These are phyloP conservation scores for Diplodus sargus DNA, from an alignment of 2,797 vertebrate species.

Conservation along the genomic window DNA sequence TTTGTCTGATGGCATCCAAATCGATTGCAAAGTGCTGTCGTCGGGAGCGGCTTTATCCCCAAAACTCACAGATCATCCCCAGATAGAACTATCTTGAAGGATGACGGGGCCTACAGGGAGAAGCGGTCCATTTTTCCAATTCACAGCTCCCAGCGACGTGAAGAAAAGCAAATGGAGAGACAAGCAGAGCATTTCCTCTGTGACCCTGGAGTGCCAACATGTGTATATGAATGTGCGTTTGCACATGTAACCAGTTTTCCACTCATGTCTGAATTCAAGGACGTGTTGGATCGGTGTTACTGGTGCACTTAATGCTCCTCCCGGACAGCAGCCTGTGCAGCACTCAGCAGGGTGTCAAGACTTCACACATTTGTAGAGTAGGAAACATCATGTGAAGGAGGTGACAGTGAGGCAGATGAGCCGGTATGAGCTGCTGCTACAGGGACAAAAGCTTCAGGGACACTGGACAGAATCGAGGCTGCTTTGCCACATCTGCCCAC, in stretches of 20 bases:
- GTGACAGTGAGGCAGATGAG: conserved; percentile 55
- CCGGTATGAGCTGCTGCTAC: conserved; percentile 20
- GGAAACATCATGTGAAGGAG: conserved; percentile 47
- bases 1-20: conserved; percentile 6
- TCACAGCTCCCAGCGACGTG: conserved; percentile 72
- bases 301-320: conserved; percentile 51
- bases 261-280: conserved; percentile 29
- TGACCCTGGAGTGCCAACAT: conserved; percentile 13
- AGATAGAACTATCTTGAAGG: conserved; percentile 32
- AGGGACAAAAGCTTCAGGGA: conserved; percentile 54
- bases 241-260: not conserved
- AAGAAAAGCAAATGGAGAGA: conserved; percentile 56
- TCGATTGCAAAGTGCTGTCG: not conserved
- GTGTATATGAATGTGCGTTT: conserved; percentile 20
- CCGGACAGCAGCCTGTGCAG: conserved; percentile 6
- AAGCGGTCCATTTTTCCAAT: conserved; percentile 67
- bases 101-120: conserved; percentile 32
- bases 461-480: conserved; percentile 13
- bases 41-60: not conserved
- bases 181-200: conserved; percentile 43
- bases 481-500: conserved; percentile 73
- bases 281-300: conserved; percentile 17
- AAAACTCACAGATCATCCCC: conserved; percentile 25
- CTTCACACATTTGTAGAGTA: conserved; percentile 65
- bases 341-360: conserved; percentile 48